Evolutionary conservation across 2,888 invertebrate genomes (phyloP), one percentile per base, ranked within the genome.

Genomic region (Drosophila tripunctata): DNA sequence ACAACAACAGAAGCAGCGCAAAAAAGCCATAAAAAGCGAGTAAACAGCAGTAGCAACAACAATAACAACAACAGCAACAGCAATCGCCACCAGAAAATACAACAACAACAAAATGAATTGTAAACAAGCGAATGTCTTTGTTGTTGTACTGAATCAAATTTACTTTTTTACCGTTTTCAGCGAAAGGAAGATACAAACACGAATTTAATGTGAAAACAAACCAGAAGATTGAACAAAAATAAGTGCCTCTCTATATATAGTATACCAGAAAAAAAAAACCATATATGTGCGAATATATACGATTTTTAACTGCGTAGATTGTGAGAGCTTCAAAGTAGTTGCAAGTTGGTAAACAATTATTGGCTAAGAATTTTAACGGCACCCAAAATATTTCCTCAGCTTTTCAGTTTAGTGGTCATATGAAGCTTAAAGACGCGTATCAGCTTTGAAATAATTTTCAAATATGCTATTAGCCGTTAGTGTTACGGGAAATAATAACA

Each of bases 121-220:
- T 63, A 77, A 72, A 73, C 63, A 76, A 67, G 73, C 63, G 64
- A 75, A 57, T 52, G 62, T 47, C 52, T 63, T 69, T 72, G 67
- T 68, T 69, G 31, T 56, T 50, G 50, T 66, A 74, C 75, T 65
- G 76, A 78, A 89, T 76, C 75, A 90, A 90, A 89, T 88, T 89
- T 89, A 90, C 89, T 89, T 89, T 89, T 90, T 89, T 90, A 89
- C 89, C 89, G 90, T 90, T 89, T 89, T 87, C 76, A 89, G 89
- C 89, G 89, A 90, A 90, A 89, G 89, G 89, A 87, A 82, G 75
- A 76, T 73, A 72, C 79, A 63, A 58, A 56, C 62, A 78, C 47
- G 51, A 45, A 72, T 50, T 6, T 12, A 22, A 33, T 27, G n/a
- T 21, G 5, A 44, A 41, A 27, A 27, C 15, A 45, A 10, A 52